These are phyloP conservation scores for Helicoverpa armigera DNA, from an alignment of 1,140 invertebrate genomes.

Conservation along the genomic window DNA sequence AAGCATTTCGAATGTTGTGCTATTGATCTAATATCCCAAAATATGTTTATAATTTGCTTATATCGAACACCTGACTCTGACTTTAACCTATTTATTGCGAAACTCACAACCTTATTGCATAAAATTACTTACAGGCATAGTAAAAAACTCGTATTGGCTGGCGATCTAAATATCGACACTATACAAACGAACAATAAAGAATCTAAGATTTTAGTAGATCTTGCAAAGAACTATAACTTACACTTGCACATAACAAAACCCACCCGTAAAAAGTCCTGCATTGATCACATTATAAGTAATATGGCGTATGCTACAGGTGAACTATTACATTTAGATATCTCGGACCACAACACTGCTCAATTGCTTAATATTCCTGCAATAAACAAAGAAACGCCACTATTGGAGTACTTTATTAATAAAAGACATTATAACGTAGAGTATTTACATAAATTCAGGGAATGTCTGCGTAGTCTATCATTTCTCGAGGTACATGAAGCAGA, in stretches of 20 bases:
- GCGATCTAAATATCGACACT: too few relatives aligned
- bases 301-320: background rate
- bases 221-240: background rate
- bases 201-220: background rate
- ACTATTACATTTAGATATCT: background rate
- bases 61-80: constrained; percentile 3
- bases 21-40: background rate
- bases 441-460: background rate
- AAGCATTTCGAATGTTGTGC: constrained; percentile 4
- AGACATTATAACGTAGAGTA: background rate
- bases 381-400: background rate
- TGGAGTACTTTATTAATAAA: background rate
- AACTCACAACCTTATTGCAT: too few relatives aligned
- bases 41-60: background rate
- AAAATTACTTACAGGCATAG: background rate
- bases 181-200: too few relatives aligned
- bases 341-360: constrained; percentile 2
- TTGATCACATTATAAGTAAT: constrained; percentile 9
- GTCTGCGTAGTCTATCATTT: background rate
- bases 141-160: background rate
- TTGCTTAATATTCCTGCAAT: background rate
- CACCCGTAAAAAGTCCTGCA: background rate
- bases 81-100: background rate
- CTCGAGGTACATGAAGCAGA: background rate
- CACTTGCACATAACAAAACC: background rate